phyloP scores from a whole-genome alignment of 2,113 vertebrate species.

The Catharus minimus region DNA sequence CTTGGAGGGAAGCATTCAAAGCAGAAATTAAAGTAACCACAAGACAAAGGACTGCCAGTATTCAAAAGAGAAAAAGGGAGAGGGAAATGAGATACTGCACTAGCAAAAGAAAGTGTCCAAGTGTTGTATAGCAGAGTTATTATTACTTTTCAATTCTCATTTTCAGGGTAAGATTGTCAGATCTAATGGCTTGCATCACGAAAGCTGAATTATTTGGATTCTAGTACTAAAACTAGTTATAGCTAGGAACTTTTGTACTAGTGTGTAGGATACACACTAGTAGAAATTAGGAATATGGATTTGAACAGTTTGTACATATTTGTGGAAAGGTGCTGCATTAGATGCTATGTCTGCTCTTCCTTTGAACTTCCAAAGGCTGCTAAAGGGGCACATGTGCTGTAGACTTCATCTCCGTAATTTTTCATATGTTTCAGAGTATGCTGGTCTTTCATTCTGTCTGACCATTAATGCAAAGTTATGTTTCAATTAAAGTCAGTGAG shows the following conservation, averaged over 20 bases:
- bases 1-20: constrained; percentile 53
- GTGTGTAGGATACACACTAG: neutral
- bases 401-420: neutral
- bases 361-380: neutral
- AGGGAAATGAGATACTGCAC: constrained; percentile 26
- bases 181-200: neutral
- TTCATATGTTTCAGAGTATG: neutral
- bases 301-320: neutral
- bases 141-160: neutral
- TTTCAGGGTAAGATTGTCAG: neutral
- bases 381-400: neutral
- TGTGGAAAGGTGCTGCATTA: neutral
- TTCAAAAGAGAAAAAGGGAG: constrained; percentile 1
- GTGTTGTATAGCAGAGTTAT: neutral
- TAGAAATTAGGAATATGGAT: neutral
- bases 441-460: neutral
- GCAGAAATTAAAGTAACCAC: constrained; percentile 55
- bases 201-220: neutral
- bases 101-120: constrained; percentile 5
- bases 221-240: neutral
- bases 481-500: neutral
- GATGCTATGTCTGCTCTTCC: neutral
- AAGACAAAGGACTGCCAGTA: constrained; percentile 10
- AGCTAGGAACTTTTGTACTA: neutral
- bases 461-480: neutral